Base-by-base conservation (phyloP, 64 coral and sea anemone genomes). In the Acropora yongei region DNA sequence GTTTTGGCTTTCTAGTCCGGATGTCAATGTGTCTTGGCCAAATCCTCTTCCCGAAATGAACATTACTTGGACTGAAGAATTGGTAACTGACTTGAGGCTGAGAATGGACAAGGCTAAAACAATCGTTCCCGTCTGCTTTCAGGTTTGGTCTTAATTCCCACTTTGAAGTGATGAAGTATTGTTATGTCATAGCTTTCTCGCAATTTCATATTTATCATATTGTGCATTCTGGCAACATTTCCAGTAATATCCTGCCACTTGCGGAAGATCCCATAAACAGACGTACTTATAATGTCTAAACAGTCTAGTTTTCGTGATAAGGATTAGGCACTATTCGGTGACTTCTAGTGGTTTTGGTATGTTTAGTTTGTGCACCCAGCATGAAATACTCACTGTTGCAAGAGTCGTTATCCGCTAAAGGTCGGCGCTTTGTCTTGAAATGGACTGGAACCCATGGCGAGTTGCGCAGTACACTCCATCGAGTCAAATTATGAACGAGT, bases 1-100 rank as follows among this genome's bases (percentile, higher is more conserved):
- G 3, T 63, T 63, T 63, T 63, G 60, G 11, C 10, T 1, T 60
- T 81, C 11, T 60, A 81, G 79, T 41, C 79, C 79, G n/a, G 57
- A 50, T 4, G 20, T 81, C 8, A 81, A 81, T 9, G 55, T 60
- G 48, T 14, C 30, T 44, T 61, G 20, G 50, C 12, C 49, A 3
- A 81, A 81, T 61, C 51, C 79, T 14, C 79, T 81, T 30, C 8
- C 41, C 11, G 51, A 60, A 14, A 49, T 9, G 53, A 19, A 81
- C 61, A 41, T 81, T 5, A 60, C 51, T 13, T 81, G 79, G 79
- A 81, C 79, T 0, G 42, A 81, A 60, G 79, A 81, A 39, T 41
- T 81, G 79, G 55, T 60, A 11, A 41, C 20, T 11, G 55, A 61
- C 53, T 81, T 81, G n/a, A 60, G 55, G 13, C 58, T 0, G 42